Percentiles rank a stretch among this genome's conserved stretches.
Evolutionary conservation across 2,888 invertebrate genomes (phyloP).

Genomic region (Ormyrus thymus): DNA sequence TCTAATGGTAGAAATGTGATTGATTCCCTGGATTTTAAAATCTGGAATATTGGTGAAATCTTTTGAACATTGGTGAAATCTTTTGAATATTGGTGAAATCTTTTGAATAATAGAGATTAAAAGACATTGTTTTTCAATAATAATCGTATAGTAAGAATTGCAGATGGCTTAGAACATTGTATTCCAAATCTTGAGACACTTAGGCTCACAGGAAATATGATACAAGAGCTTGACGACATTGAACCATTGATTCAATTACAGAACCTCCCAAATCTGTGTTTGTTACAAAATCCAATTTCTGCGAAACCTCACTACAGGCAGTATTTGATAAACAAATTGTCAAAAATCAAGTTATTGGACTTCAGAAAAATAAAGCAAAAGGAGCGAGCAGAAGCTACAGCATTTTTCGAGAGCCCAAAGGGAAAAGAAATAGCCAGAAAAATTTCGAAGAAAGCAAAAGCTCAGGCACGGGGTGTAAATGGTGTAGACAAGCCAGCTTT

Average conservation of each 20-base stretch:
- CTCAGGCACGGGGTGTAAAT: slow-evolving; percentile 85
- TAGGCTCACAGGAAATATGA: slow-evolving; percentile 95
- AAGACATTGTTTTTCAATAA: slow-evolving; percentile 95
- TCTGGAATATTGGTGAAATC: too few relatives aligned
- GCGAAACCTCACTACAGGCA: slow-evolving; percentile 91
- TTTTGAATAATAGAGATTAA: too few relatives aligned
- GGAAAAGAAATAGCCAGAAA: slow-evolving; percentile 94
- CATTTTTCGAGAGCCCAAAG: slow-evolving; percentile 93
- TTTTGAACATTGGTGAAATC: too few relatives aligned
- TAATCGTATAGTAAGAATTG: slow-evolving; percentile 96
- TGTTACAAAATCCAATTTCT: slow-evolving; percentile 96
- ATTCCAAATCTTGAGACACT: slow-evolving; percentile 93
- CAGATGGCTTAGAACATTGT: slow-evolving; percentile 89
- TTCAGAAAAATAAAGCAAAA: slow-evolving; percentile 95
- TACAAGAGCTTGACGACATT: slow-evolving; percentile 95
- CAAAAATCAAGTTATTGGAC: slow-evolving; percentile 92
- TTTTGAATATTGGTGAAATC: too few relatives aligned
- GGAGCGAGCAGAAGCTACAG: slow-evolving; percentile 90
- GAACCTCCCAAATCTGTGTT: slow-evolving; percentile 87
- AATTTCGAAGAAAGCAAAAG: slow-evolving; percentile 89
- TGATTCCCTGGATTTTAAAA: too few relatives aligned
- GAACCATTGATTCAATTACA: slow-evolving; percentile 89
- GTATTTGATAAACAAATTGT: slow-evolving; percentile 86
- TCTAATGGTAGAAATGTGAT: too few relatives aligned
- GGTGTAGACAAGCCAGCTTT: slow-evolving; percentile 78